Base-by-base conservation (phyloP, 2,113 vertebrate species). In the Chloropsis cyanopogon region DNA sequence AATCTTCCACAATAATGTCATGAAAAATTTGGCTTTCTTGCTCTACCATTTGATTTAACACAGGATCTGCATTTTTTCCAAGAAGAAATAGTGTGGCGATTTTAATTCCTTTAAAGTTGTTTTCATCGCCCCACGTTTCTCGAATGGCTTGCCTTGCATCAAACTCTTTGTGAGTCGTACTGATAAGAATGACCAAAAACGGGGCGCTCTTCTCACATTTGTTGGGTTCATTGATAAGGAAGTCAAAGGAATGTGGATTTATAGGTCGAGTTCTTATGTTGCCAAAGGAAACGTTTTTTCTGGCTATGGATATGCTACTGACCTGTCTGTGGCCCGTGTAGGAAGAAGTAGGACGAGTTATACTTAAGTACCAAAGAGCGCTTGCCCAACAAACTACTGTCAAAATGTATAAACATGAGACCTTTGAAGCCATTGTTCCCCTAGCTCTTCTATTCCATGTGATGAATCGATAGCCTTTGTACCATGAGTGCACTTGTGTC, bases 11-110 rank as follows among this genome's bases (percentile, higher is more conserved):
- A 9, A 99, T 99, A 11, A 99, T 99, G 97, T 99, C 99, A 2
- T 99, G 99, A 95, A 99, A 99, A 95, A 99, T 99, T 84, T 99
- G 99, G 94, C 99, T 99, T 97, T 99, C 99, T 95, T 99, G 99
- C 94, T 99, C 99, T 83, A 99, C 99, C 99, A 99, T 99, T 97
- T 99, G 99, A 96, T 99, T 99, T 80, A 99, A 98, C 82, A 99
- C 98, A 11, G 96, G 66, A 42, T 99, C 99, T 0, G 98, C 97
- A 21, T 99, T 99, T 97, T 98, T 98, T 86, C 99, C 99, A 14
- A 99, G 98, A 82, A 99, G 99, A 94, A 99, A 99, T 28, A 99
- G 96, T 0, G 99, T 99, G 91, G 99, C 97, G 10, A 99, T 98
- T 94, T 97, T 98, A 90, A 99, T 98, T 88, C 99, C 99, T 84